Percentiles rank a stretch among this genome's conserved stretches.
These are phyloP conservation scores for Trissoscelio sp. DNA, from an alignment of 2,888 invertebrate genomes.

Conservation along the genomic window DNA sequence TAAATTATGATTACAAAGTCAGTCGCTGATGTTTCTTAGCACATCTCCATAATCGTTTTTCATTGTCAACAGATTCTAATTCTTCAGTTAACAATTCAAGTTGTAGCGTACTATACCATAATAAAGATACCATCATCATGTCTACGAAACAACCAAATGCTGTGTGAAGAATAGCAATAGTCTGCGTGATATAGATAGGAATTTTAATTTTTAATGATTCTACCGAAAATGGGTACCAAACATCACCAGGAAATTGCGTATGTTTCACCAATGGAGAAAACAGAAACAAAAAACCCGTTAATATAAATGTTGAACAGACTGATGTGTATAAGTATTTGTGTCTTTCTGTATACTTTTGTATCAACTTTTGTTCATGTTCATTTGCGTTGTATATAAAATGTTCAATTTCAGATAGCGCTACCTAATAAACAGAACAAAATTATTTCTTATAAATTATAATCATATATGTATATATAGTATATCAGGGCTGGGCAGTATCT, in stretches of 20 bases:
- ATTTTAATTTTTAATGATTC: constrained; percentile 62
- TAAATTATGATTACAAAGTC: constrained; percentile 62
- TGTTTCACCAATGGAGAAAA: constrained; percentile 73
- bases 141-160: constrained; percentile 71
- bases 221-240: constrained; percentile 77
- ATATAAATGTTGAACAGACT: constrained; percentile 70
- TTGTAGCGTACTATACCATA: constrained; percentile 73
- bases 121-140: constrained; percentile 72
- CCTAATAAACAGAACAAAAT: constrained; percentile 66
- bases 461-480: no score
- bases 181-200: constrained; percentile 72
- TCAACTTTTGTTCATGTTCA: constrained; percentile 56
- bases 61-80: constrained; percentile 49
- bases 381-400: constrained; percentile 66
- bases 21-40: constrained; percentile 71
- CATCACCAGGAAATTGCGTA: constrained; percentile 73
- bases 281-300: constrained; percentile 70
- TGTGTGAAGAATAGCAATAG: constrained; percentile 72
- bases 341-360: constrained; percentile 74
- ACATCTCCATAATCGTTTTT: constrained; percentile 66
- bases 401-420: constrained; percentile 72
- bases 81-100: constrained; percentile 72
- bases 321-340: constrained; percentile 71
- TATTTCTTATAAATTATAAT: no score
- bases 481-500: no score